Evolutionary conservation across 2,113 vertebrate genomes (phyloP).

Genomic region (Sander vitreus): DNA sequence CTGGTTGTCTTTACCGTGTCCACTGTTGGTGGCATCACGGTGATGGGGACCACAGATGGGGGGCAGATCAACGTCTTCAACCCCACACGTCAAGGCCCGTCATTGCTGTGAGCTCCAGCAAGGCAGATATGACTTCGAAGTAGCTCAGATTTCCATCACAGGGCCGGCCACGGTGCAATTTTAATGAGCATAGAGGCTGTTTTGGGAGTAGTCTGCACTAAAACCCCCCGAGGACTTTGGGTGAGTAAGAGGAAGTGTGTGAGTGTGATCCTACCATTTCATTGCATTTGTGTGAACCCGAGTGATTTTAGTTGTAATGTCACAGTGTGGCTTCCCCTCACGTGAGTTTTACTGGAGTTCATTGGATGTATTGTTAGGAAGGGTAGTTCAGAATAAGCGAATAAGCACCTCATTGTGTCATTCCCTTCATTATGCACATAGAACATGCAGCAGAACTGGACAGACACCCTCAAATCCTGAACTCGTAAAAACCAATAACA

Average conservation of each 20-base stretch:
- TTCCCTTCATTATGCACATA: constrained; percentile 27
- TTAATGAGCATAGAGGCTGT: constrained; percentile 59
- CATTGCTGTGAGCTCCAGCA: constrained; percentile 1
- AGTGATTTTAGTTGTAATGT: constrained; percentile 48
- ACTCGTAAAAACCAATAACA: constrained; percentile 49
- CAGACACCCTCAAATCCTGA: constrained; percentile 45
- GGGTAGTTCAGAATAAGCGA: constrained; percentile 59
- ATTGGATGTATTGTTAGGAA: constrained; percentile 61
- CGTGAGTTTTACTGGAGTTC: constrained; percentile 62
- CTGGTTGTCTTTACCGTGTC: constrained; percentile 49
- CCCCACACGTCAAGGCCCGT: constrained; percentile 31
- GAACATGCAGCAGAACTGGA: constrained; percentile 10
- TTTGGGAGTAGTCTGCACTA: constrained; percentile 62
- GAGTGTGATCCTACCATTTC: neutral
- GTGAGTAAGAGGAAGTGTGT: constrained; percentile 63
- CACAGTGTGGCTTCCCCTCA: constrained; percentile 53
- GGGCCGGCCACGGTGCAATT: constrained; percentile 51
- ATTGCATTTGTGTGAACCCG: neutral
- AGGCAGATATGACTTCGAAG: constrained; percentile 34
- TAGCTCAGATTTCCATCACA: constrained; percentile 56
- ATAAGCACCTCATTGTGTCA: constrained; percentile 67
- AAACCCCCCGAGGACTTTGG: constrained; percentile 52
- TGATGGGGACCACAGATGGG: constrained; percentile 57
- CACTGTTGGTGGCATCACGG: constrained; percentile 47
- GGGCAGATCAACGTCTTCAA: constrained; percentile 9